phyloP scores from a whole-genome alignment of 2,113 vertebrate species.

The Balaeniceps rex region DNA sequence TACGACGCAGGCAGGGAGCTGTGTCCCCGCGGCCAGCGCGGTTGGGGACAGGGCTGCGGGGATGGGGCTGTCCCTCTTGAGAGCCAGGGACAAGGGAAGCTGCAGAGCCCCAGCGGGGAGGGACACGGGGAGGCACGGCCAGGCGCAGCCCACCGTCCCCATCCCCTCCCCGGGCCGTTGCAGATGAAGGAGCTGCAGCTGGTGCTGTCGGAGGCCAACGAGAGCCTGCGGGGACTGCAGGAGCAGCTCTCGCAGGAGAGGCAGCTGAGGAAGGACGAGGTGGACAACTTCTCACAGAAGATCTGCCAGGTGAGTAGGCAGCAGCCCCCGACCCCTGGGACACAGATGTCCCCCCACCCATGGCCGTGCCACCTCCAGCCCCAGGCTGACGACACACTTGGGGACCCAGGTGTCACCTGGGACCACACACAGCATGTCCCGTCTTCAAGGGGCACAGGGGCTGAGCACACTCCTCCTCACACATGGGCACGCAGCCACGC shows the following conservation, averaged over 20 bases:
- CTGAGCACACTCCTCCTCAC: not conserved
- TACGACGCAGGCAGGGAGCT: not conserved
- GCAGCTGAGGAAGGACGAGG: conserved; percentile 79
- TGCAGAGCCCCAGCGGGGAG: not conserved
- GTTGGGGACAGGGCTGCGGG: not conserved
- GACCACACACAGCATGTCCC: not conserved
- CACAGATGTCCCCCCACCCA: rapidly evolving
- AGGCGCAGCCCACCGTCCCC: not conserved
- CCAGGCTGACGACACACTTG: rapidly evolving
- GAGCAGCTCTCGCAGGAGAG: conserved; percentile 84
- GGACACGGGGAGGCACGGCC: not conserved
- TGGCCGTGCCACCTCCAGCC: not conserved
- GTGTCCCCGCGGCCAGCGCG: rapidly evolving
- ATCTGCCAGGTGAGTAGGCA: conserved; percentile 82
- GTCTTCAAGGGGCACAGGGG: not conserved
- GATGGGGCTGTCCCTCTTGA: rapidly evolving
- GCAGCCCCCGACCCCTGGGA: not conserved
- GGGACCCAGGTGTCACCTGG: not conserved
- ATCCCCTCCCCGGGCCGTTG: not conserved
- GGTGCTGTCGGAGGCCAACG: conserved; percentile 79
- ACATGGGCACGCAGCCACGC: not conserved
- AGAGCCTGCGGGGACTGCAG: conserved; percentile 76
- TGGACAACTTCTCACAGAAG: conserved; percentile 78
- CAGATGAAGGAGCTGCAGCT: conserved; percentile 82
- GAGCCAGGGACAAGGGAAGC: not conserved